Conservation (phyloP, 2,797 vertebrate genomes). For the Pterois miles region DNA sequence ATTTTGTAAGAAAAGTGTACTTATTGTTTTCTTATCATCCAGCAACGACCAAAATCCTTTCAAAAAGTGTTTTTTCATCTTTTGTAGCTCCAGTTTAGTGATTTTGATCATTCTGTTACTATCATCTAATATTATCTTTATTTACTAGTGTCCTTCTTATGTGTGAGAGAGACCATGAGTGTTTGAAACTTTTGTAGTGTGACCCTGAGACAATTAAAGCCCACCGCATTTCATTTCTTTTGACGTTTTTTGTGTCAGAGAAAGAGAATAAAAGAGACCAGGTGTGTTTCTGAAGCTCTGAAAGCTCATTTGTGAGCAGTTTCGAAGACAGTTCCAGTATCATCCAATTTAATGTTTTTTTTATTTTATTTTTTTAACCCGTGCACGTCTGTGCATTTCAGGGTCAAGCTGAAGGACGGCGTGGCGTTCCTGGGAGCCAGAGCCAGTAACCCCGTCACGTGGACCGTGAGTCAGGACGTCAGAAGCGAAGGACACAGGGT, state of each 20-base stretch:
- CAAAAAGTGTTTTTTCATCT: not conserved
- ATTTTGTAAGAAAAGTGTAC: not conserved
- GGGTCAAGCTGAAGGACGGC: constrained; percentile 94
- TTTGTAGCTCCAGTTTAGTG: not conserved
- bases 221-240: not conserved
- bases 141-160: not conserved
- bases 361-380: not conserved
- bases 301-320: constrained; percentile 1
- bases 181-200: constrained; percentile 19
- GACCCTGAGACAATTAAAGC: constrained; percentile 15
- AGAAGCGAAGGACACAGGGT: constrained; percentile 89
- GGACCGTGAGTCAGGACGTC: constrained; percentile 91
- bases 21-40: not conserved
- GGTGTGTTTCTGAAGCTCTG: not conserved
- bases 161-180: not conserved
- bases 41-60: not conserved
- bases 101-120: not conserved
- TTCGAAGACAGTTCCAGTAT: not conserved
- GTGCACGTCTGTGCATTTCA: constrained; percentile 65
- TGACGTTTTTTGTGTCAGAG: not conserved
- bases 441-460: constrained; percentile 87
- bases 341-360: not conserved
- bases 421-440: constrained; percentile 88
- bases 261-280: not conserved
- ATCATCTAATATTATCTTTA: not conserved